These are phyloP conservation scores for Saturnia pavonia DNA, from an alignment of 2,888 invertebrate genomes.

Conservation along the genomic window DNA sequence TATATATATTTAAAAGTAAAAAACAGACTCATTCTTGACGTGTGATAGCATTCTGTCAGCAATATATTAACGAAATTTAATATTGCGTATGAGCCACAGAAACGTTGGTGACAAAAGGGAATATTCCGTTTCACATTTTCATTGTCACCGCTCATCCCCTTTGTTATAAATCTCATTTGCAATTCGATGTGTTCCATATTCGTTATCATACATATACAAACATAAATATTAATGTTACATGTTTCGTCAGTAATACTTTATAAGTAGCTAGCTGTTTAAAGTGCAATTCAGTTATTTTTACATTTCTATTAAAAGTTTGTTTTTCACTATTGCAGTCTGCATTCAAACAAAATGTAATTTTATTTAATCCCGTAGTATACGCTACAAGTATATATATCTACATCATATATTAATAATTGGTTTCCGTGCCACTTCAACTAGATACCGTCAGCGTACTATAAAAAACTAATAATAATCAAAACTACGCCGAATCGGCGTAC, in stretches of 20 bases:
- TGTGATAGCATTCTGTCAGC: background rate
- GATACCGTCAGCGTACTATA: too few relatives aligned
- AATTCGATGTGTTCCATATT: conserved; percentile 11
- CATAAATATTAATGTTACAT: background rate
- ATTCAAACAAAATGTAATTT: too few relatives aligned
- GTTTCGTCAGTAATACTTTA: background rate
- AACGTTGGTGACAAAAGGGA: conserved; percentile 9
- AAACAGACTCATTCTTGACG: background rate
- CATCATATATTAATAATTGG: too few relatives aligned
- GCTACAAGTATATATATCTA: too few relatives aligned
- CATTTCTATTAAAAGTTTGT: background rate
- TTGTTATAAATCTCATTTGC: conserved; percentile 2
- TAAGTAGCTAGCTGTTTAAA: background rate
- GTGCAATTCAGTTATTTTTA: background rate
- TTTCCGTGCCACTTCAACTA: too few relatives aligned
- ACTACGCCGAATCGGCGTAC: too few relatives aligned
- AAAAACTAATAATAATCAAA: too few relatives aligned
- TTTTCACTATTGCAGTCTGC: background rate
- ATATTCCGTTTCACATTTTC: conserved; percentile 11
- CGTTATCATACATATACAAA: background rate
- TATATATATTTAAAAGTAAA: too few relatives aligned
- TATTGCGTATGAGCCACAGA: background rate
- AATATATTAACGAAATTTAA: conserved; percentile 10
- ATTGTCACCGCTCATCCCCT: conserved; percentile 6
- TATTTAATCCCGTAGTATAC: too few relatives aligned